phyloP scores from a whole-genome alignment of 1,140 invertebrate genomes.

The Philopotamus ludificatus region DNA sequence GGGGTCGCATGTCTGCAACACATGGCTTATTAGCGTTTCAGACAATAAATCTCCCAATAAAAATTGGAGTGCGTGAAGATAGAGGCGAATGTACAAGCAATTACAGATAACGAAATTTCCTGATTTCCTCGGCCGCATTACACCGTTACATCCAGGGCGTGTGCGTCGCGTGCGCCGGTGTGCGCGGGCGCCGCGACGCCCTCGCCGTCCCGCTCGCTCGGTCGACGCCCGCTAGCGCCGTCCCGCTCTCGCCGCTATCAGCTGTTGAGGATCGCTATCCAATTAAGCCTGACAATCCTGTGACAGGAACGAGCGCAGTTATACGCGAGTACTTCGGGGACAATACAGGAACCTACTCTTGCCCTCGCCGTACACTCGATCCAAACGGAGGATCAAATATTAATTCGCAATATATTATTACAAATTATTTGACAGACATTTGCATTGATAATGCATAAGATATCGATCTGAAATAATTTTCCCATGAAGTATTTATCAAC shows the following conservation, averaged over 20 bases:
- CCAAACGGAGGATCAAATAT: too few relatives aligned
- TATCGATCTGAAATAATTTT: too few relatives aligned
- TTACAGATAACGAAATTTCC: constrained; percentile 29
- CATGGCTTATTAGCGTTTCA: too few relatives aligned
- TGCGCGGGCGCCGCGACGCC: constrained; percentile 11
- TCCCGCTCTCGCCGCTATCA: constrained; percentile 26
- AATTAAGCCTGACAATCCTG: constrained; percentile 42
- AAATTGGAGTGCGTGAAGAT: constrained; percentile 17
- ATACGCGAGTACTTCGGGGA: constrained; percentile 34
- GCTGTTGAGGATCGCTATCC: constrained; percentile 39
- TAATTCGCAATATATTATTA: too few relatives aligned
- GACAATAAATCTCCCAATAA: too few relatives aligned
- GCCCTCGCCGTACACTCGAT: constrained; percentile 3
- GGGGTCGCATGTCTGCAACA: too few relatives aligned
- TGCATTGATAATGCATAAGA: too few relatives aligned
- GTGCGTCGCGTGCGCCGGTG: background rate
- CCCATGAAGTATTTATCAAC: too few relatives aligned
- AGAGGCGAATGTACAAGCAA: constrained; percentile 22
- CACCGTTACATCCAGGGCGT: constrained; percentile 1
- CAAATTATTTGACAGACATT: too few relatives aligned
- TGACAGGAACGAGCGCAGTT: constrained; percentile 40
- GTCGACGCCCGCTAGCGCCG: background rate
- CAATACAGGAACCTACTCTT: constrained; percentile 32
- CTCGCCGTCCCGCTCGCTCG: constrained; percentile 6
- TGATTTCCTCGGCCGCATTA: constrained; percentile 3